A percentile compares a stretch with the other conserved stretches of the same genome.
Evolutionary conservation across 2,797 vertebrate species (phyloP).

Genomic region (Chromobotia macracanthus): DNA sequence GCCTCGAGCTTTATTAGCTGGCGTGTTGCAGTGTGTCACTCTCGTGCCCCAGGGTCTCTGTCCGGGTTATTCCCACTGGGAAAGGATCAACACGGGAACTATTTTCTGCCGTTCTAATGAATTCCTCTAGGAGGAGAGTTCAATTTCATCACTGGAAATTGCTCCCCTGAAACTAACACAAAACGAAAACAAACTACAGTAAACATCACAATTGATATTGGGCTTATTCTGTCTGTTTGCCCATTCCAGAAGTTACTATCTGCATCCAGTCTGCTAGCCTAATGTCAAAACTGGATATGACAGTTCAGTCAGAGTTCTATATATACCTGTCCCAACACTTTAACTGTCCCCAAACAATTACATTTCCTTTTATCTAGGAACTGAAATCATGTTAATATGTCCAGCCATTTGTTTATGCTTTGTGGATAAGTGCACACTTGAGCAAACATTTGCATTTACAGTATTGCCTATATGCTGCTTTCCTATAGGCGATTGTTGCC

Average conservation of each 20-base stretch:
- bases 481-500: not conserved
- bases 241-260: conserved; percentile 21
- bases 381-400: conserved; percentile 64
- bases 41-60: conserved; percentile 64
- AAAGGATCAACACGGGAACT: conserved; percentile 59
- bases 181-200: conserved; percentile 77
- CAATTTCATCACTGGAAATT: conserved; percentile 76
- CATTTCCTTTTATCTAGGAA: conserved; percentile 57
- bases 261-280: conserved; percentile 12
- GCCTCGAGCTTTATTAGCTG: conserved; percentile 52
- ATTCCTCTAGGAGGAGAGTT: conserved; percentile 74
- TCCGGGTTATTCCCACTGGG: conserved; percentile 60
- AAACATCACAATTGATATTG: conserved; percentile 75
- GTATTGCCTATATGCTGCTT: too few species aligned
- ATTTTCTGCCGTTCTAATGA: conserved; percentile 74
- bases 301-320: conserved; percentile 4
- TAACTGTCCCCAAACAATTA: conserved; percentile 75
- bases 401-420: too few species aligned
- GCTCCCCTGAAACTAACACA: conserved; percentile 73
- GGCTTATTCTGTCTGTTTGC: conserved; percentile 52
- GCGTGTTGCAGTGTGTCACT: conserved; percentile 33
- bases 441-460: too few species aligned
- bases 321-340: conserved; percentile 74
- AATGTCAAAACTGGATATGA: conserved; percentile 6
- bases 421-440: too few species aligned